Percentiles rank a stretch among this genome's conserved stretches.
phyloP scores from a whole-genome alignment of 2,113 vertebrate species.

The Corvus cornix region DNA sequence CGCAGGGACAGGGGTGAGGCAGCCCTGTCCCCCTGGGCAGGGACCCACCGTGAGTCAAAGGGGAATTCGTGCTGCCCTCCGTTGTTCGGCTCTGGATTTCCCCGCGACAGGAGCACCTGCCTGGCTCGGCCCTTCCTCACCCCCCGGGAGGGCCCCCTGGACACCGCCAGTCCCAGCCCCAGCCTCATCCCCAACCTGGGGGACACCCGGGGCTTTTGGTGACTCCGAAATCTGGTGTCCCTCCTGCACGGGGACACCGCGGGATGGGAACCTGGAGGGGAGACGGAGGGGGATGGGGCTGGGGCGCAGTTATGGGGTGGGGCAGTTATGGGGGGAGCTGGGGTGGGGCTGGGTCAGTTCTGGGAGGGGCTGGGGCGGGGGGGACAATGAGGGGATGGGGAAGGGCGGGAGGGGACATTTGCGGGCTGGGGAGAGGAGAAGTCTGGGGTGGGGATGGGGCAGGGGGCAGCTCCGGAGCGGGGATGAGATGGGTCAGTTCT shows the following conservation, averaged over 20 bases:
- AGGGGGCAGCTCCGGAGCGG: neutral
- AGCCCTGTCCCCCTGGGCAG: neutral
- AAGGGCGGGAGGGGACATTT: neutral
- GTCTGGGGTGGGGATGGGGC: neutral
- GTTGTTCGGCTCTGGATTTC: neutral
- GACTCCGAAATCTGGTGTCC: no score
- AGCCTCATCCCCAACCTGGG: neutral
- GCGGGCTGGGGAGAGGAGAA: neutral
- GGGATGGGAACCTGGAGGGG: neutral
- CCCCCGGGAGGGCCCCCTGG: neutral
- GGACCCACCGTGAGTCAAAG: neutral
- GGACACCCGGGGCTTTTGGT: neutral
- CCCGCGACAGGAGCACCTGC: neutral
- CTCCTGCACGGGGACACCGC: fast-evolving
- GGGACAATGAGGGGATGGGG: neutral
- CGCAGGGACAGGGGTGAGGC: neutral
- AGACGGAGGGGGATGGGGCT: neutral
- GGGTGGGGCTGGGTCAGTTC: no score
- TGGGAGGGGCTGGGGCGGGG: no score
- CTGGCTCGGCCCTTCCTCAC: neutral
- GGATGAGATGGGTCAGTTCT: neutral
- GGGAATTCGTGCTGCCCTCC: neutral
- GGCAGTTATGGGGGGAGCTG: no score
- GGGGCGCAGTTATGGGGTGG: neutral
- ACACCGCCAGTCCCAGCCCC: neutral